Conservation (phyloP, 2,888 invertebrate genomes). For the Candidula unifasciata region DNA sequence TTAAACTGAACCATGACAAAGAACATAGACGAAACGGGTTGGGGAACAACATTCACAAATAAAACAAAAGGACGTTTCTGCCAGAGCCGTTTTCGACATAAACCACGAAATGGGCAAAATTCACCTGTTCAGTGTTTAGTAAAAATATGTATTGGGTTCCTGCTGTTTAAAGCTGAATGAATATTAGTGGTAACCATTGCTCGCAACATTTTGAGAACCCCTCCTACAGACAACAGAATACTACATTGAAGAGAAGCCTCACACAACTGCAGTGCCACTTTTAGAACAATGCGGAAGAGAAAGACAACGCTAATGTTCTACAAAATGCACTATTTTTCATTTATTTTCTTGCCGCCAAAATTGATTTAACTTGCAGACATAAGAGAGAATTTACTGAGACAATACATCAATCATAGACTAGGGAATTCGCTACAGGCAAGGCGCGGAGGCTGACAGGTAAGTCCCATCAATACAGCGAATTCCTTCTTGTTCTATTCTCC, state of each 20-base stretch:
- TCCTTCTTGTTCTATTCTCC: constrained; percentile 43
- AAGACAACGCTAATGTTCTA: background rate
- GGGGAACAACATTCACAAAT: too few relatives aligned
- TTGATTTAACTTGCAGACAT: constrained; percentile 38
- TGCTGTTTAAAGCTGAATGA: too few relatives aligned
- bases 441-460: constrained; percentile 37
- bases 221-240: too few relatives aligned
- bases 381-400: constrained; percentile 41
- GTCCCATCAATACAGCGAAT: constrained; percentile 36
- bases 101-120: too few relatives aligned
- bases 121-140: too few relatives aligned
- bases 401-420: constrained; percentile 27
- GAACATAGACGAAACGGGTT: too few relatives aligned
- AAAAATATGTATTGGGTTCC: too few relatives aligned
- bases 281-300: constrained; percentile 1
- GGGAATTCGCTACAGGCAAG: constrained; percentile 36
- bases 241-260: background rate
- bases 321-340: constrained; percentile 10
- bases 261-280: background rate
- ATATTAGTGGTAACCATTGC: too few relatives aligned
- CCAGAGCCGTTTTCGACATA: too few relatives aligned
- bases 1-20: too few relatives aligned
- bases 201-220: too few relatives aligned
- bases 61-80: too few relatives aligned
- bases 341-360: background rate